Conservation (phyloP, 2,888 invertebrate species). For the Chrysolina americana region DNA sequence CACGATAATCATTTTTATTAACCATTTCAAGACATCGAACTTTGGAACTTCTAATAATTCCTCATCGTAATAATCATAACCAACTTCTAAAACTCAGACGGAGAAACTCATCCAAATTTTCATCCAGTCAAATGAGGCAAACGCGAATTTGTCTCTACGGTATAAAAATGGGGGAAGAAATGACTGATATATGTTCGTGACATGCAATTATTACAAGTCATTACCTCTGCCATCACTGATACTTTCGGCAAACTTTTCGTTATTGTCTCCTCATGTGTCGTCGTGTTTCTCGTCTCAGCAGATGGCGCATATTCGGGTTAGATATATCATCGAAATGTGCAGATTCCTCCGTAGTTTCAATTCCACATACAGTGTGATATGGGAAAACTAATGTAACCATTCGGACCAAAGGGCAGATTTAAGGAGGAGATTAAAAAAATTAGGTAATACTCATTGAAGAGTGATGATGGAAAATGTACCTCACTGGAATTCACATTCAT, state of each 20-base stretch:
- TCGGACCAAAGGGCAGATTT: no score
- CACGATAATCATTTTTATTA: no score
- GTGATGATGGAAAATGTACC: no score
- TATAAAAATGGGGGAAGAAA: conserved; percentile 24
- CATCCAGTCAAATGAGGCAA: conserved; percentile 15
- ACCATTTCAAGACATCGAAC: background rate
- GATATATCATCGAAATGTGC: conserved; percentile 10
- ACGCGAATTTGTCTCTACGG: conserved; percentile 28
- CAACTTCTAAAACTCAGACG: background rate
- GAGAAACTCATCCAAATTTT: conserved; percentile 10
- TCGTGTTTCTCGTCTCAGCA: conserved; percentile 8
- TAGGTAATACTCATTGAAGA: no score
- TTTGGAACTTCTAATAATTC: background rate
- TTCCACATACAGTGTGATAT: no score
- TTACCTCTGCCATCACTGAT: conserved; percentile 36
- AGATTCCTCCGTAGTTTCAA: background rate
- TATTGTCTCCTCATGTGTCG: conserved; percentile 24
- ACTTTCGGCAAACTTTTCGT: conserved; percentile 33
- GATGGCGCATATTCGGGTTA: conserved; percentile 3
- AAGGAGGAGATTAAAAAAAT: no score
- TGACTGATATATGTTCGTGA: conserved; percentile 37
- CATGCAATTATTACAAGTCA: conserved; percentile 37
- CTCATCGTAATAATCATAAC: conserved; percentile 8
- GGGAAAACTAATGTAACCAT: no score
- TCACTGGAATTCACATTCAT: no score